These are phyloP conservation scores for Drosophila crucigera DNA, from an alignment of 2,888 invertebrate genomes.

Conservation along the genomic window DNA sequence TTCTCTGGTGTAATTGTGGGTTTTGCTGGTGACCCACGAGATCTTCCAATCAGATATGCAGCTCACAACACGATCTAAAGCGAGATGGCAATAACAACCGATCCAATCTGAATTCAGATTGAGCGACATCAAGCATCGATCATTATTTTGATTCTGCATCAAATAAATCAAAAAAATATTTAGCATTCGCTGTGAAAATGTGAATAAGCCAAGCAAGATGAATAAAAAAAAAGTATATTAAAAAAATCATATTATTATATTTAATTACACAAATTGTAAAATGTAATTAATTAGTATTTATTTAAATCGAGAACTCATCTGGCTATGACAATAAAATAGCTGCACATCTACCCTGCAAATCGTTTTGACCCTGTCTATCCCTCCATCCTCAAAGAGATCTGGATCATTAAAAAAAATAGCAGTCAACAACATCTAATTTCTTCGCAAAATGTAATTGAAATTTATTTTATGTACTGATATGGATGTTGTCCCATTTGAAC, in stretches of 20 bases:
- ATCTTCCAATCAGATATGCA: neutral
- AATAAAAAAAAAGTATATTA: neutral
- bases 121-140: neutral
- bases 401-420: neutral
- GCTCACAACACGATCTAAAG: slow-evolving; percentile 6
- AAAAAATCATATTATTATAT: neutral
- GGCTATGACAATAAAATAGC: neutral
- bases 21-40: slow-evolving; percentile 4
- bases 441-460: neutral
- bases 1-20: neutral
- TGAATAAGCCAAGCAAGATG: neutral
- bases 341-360: neutral
- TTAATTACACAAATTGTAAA: neutral
- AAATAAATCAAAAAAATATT: no score
- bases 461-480: neutral
- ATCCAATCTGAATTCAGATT: neutral
- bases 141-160: neutral
- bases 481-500: neutral
- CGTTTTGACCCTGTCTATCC: neutral
- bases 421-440: neutral
- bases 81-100: slow-evolving; percentile 8
- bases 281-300: neutral
- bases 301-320: neutral
- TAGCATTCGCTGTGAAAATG: neutral
- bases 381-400: neutral